Conservation (phyloP, 2,797 vertebrate species). For the Spinibarbus caldwelli region DNA sequence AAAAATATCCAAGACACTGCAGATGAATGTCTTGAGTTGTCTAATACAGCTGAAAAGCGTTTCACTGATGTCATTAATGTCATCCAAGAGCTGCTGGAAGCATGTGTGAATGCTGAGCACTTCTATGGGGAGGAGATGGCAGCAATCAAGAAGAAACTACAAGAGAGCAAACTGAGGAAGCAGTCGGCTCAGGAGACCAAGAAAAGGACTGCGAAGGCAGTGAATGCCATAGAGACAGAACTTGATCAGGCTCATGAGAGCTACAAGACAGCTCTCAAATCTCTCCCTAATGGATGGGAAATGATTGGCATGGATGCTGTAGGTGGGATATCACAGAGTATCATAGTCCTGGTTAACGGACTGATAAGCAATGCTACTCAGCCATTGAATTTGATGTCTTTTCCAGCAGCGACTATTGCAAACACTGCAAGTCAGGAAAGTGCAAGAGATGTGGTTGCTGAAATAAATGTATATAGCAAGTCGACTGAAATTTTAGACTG, state of each 20-base stretch:
- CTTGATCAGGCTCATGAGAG: neutral
- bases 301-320: neutral
- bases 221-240: neutral
- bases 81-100: neutral
- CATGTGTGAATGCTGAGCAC: neutral
- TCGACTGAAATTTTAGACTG: conserved; percentile 9
- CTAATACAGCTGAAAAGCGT: neutral
- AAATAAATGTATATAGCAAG: conserved; percentile 20
- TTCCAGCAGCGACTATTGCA: conserved; percentile 49
- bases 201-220: neutral
- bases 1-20: too few relatives aligned
- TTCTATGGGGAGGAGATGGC: neutral
- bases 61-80: neutral
- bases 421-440: fast-evolving
- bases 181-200: neutral
- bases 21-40: neutral
- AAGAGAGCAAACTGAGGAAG: neutral
- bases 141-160: neutral
- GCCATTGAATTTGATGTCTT: conserved; percentile 18
- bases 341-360: neutral
- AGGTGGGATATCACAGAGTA: neutral
- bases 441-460: neutral
- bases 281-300: neutral
- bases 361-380: neutral
- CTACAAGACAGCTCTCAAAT: neutral